Percentiles rank a stretch among this genome's conserved stretches.
Conservation (phyloP, 2,888 invertebrate genomes). For the Cenopis cana region DNA sequence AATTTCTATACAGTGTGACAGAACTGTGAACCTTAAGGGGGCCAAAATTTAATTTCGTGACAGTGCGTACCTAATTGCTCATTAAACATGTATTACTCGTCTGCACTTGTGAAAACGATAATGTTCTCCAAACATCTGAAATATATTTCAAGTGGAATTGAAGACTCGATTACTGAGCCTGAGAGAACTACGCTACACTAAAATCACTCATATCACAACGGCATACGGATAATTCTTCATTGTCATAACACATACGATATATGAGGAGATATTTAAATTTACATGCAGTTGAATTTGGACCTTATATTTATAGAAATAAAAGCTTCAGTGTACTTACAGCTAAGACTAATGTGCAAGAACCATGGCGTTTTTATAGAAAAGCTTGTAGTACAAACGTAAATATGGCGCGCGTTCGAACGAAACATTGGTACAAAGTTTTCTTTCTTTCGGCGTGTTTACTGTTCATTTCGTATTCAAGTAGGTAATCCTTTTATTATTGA, state of each 20-base stretch:
- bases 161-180: neutral
- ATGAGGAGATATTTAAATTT: neutral
- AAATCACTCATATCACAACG: neutral
- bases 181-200: neutral
- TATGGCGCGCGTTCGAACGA: constrained; percentile 1
- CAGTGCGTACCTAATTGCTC: neutral
- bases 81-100: neutral
- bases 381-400: constrained; percentile 11
- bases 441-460: constrained; percentile 18
- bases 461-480: constrained; percentile 28
- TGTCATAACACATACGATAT: neutral
- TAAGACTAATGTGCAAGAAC: neutral
- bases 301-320: neutral
- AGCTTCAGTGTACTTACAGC: neutral
- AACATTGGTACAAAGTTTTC: constrained; percentile 8
- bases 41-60: neutral
- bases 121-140: constrained; percentile 10
- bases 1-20: too few relatives aligned
- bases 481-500: constrained; percentile 23
- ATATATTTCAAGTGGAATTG: constrained; percentile 12
- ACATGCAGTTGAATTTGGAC: neutral
- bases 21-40: too few relatives aligned
- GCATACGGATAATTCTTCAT: neutral
- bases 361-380: constrained; percentile 6
- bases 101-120: neutral